Conservation (phyloP, 2,113 vertebrate genomes). For the Syngnathus floridae region DNA sequence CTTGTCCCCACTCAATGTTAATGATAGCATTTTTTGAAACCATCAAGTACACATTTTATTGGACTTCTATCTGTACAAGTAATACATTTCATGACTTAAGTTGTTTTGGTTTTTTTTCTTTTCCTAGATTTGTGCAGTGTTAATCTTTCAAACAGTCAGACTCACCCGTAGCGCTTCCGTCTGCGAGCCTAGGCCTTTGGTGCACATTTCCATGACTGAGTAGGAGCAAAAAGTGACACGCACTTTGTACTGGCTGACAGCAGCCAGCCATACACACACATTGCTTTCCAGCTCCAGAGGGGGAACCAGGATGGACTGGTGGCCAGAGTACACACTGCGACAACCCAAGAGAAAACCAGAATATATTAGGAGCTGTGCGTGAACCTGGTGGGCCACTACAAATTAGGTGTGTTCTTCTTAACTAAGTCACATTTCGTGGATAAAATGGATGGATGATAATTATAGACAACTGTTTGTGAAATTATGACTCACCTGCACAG, state of each 20-base stretch:
- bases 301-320: constrained; percentile 92
- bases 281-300: constrained; percentile 93
- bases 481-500: constrained; percentile 80
- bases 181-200: constrained; percentile 87
- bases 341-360: background rate
- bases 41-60: too few species aligned
- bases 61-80: too few species aligned
- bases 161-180: constrained; percentile 83
- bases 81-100: too few species aligned
- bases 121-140: too few species aligned
- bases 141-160: background rate
- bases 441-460: background rate
- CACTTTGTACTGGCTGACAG: constrained; percentile 93
- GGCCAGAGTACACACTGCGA: constrained; percentile 79
- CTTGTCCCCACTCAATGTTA: too few species aligned
- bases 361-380: too few species aligned
- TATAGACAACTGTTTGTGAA: background rate
- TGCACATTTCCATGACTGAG: constrained; percentile 97
- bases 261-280: constrained; percentile 85
- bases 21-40: too few species aligned
- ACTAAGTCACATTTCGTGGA: background rate
- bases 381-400: too few species aligned
- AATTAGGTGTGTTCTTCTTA: background rate
- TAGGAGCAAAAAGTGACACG: constrained; percentile 95
- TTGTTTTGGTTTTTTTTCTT: too few species aligned